Evolutionary conservation across 2,113 vertebrate species (phyloP).

Genomic region (Zosterops hypoxanthus): DNA sequence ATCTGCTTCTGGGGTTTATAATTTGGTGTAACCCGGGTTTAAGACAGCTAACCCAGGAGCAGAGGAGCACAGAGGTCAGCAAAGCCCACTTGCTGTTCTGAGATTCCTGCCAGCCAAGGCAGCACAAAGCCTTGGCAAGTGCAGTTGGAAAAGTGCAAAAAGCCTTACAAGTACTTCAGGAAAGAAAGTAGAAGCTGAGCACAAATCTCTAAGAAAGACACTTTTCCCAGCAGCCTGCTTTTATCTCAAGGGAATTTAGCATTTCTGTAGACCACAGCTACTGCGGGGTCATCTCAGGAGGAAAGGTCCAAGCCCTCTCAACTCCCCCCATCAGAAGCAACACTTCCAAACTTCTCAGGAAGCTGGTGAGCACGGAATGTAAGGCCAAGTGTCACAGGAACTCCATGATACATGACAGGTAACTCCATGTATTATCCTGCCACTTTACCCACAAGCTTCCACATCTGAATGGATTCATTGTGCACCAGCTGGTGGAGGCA

Average conservation of each 20-base stretch:
- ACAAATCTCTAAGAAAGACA: background rate
- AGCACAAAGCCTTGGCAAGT: background rate
- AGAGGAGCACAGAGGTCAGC: background rate
- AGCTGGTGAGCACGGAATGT: background rate
- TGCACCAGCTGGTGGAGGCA: background rate
- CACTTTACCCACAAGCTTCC: background rate
- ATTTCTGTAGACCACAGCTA: slow-evolving; percentile 11
- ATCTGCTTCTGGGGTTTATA: background rate
- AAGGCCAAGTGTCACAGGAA: background rate
- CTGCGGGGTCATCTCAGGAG: background rate
- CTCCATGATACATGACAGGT: background rate
- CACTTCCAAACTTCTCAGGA: background rate
- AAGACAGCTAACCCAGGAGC: background rate
- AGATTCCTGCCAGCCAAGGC: background rate
- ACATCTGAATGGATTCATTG: background rate
- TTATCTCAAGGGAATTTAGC: slow-evolving; percentile 3
- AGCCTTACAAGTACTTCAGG: background rate
- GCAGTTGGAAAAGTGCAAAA: background rate
- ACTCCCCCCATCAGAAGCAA: background rate
- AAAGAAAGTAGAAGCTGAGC: background rate
- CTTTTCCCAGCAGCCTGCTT: background rate
- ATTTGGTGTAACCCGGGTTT: background rate
- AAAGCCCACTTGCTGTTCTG: background rate
- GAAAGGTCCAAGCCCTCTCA: slow-evolving; percentile 16
- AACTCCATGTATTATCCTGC: background rate